Evolutionary conservation across 2,797 vertebrate species (phyloP).

Genomic region (Hydrophis major): DNA sequence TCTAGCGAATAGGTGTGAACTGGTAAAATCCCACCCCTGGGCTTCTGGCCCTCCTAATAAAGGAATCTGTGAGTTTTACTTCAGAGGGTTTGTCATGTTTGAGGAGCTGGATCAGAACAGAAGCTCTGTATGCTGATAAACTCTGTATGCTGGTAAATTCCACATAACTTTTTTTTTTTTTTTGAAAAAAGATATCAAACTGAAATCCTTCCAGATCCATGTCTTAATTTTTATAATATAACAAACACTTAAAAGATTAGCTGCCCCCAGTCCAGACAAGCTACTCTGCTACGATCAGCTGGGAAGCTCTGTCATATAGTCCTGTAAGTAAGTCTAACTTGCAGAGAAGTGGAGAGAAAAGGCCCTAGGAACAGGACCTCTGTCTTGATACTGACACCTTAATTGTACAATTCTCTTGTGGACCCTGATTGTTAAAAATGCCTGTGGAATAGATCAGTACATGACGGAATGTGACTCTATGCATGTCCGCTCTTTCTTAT

Average conservation of each 20-base stretch:
- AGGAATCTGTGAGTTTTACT: no score
- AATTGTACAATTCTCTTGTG: not conserved
- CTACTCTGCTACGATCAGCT: not conserved
- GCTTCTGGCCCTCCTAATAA: no score
- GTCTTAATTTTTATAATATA: not conserved
- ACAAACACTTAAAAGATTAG: not conserved
- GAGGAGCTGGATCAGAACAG: no score
- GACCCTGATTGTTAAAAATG: not conserved
- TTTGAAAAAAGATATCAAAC: not conserved
- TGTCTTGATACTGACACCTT: not conserved
- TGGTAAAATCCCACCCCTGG: no score
- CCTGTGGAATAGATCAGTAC: not conserved
- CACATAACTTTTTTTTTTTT: no score
- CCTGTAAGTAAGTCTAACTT: not conserved
- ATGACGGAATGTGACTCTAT: not conserved
- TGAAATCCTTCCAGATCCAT: no score
- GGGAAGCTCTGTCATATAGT: not conserved
- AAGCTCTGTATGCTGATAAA: not conserved
- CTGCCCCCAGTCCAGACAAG: not conserved
- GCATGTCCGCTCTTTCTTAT: constrained; percentile 9
- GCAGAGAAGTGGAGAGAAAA: not conserved
- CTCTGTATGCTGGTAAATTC: not conserved
- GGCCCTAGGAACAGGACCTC: not conserved
- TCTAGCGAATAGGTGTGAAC: no score
- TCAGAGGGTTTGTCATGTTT: no score